Evolutionary conservation across 2,113 vertebrate species (phyloP), one percentile per base, ranked within the genome.

Genomic region (Acrocephalus kingi): DNA sequence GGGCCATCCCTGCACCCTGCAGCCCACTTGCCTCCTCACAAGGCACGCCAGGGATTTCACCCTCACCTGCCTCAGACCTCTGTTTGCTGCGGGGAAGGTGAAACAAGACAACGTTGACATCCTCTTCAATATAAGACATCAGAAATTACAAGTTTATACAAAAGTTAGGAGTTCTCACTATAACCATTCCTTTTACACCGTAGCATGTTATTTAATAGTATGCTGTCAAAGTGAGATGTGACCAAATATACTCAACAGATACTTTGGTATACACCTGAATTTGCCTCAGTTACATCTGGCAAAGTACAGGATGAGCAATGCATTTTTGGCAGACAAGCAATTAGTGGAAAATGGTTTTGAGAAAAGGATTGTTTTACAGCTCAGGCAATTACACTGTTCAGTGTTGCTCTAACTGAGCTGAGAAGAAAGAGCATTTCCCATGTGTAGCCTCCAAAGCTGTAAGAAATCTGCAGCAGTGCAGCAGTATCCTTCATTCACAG

Each of bases 291-390:
- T 88, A 35, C 27, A 56, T 82, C 69, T 79, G 45, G 41, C 30
- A 82, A 67, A 84, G 52, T 76, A 63, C 51, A 43, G 48, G 56
- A 88, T 35, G 43, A 86, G 39, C n/a, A 54, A 39, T 33, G 11
- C 63, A 58, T 62, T 93, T 94, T 92, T 90, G 79, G 49, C 61
- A 79, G 67, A 39, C 51, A 55, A 92, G 55, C 78, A 89, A 85
- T 85, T 75, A 68, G 24, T 39, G 28, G 80, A 58, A 81, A 73
- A 35, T 28, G 19, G 25, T 80, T 86, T 83, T 73, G n/a, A 88
- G 22, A 83, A 93, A 95, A 76, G 25, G 28, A 55, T 25, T 78
- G 61, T 54, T 82, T 87, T 61, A 69, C 71, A 83, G 58, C 41
- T 82, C 66, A 59, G 48, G 63, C 56, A 87, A 49, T 87, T 84